Evolutionary conservation across 2,113 vertebrate species (phyloP).

Genomic region (Rhinopomastus cyanomelas): DNA sequence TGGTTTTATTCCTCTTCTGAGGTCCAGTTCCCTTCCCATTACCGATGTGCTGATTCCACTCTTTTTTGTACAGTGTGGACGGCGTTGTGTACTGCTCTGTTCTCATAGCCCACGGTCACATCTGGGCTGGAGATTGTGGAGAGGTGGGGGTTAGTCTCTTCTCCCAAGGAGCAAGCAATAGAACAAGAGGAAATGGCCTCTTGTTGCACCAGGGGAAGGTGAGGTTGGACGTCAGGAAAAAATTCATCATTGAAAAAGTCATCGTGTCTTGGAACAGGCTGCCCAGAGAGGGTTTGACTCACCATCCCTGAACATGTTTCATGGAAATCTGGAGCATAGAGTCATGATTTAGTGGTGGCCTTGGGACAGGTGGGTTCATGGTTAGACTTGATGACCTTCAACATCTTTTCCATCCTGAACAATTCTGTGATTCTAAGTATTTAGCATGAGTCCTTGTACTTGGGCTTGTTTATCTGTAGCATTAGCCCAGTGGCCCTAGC

Average conservation of each 20-base stretch:
- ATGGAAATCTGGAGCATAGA: too few species aligned
- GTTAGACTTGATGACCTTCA: too few species aligned
- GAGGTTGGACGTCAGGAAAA: too few species aligned
- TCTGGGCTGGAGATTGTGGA: neutral
- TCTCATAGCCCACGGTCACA: fast-evolving
- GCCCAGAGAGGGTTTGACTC: too few species aligned
- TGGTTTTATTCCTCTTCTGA: neutral
- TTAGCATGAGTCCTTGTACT: neutral
- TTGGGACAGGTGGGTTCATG: too few species aligned
- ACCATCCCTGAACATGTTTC: too few species aligned
- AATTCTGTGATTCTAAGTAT: neutral
- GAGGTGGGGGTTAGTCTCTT: neutral
- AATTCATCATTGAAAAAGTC: too few species aligned
- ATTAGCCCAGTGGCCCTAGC: neutral
- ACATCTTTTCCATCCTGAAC: too few species aligned
- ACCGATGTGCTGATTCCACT: neutral
- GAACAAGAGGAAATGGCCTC: too few species aligned
- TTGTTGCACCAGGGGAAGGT: too few species aligned
- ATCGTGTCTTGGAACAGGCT: too few species aligned
- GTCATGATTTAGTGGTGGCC: too few species aligned
- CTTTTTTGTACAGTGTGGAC: neutral
- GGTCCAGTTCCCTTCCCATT: neutral
- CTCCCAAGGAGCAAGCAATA: neutral
- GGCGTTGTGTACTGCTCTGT: neutral
- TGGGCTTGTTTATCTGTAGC: neutral